phyloP scores from a whole-genome alignment of 2,113 vertebrate genomes.

The Riparia riparia region DNA sequence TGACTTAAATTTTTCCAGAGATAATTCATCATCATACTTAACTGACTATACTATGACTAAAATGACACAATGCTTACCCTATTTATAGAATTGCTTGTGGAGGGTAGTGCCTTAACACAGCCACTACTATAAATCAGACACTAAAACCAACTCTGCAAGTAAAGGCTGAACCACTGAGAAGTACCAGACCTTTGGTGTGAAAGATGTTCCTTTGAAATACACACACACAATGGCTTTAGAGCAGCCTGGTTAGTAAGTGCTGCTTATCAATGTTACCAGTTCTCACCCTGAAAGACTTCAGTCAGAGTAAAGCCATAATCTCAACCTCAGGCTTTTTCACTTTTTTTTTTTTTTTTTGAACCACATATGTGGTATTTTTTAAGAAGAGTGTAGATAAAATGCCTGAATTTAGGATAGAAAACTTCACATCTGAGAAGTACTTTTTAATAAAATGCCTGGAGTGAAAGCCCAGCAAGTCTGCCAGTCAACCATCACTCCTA shows the following conservation, averaged over 20 bases:
- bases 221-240: background rate
- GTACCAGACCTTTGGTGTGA: background rate
- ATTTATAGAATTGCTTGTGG: background rate
- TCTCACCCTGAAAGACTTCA: conserved; percentile 1
- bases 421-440: background rate
- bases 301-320: background rate
- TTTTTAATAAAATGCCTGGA: background rate
- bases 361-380: background rate
- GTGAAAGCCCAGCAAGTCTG: background rate
- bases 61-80: background rate
- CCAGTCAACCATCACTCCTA: background rate
- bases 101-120: background rate
- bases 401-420: background rate
- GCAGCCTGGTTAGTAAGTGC: background rate
- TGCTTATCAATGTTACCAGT: background rate
- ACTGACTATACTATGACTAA: conserved; percentile 38
- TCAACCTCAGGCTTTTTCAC: background rate
- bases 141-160: background rate
- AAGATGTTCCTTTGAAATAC: background rate
- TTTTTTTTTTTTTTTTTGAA: background rate
- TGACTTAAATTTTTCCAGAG: conserved; percentile 16
- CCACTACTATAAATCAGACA: background rate
- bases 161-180: background rate
- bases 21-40: conserved; percentile 39
- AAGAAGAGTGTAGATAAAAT: background rate